Conservation (phyloP, 2,888 invertebrate genomes). For the Acronicta alni region DNA sequence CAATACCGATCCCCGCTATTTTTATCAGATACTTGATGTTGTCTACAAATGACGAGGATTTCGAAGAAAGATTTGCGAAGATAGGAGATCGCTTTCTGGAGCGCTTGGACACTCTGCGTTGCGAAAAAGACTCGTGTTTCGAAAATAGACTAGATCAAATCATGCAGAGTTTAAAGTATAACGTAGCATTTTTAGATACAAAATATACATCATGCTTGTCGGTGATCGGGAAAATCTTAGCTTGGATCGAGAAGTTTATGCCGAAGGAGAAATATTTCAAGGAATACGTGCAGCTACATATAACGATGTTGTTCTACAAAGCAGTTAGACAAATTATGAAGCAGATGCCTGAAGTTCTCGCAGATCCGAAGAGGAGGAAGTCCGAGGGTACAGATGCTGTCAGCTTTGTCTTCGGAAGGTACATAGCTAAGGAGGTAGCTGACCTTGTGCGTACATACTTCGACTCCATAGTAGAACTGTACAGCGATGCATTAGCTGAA, state of each 20-base stretch:
- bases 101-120: slow-evolving; percentile 44
- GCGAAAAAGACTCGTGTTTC: slow-evolving; percentile 2
- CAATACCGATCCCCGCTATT: slow-evolving; percentile 59
- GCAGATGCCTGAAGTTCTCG: slow-evolving; percentile 61
- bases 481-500: slow-evolving; percentile 48
- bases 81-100: slow-evolving; percentile 64
- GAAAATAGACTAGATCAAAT: slow-evolving; percentile 51
- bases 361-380: slow-evolving; percentile 44
- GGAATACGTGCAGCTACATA: slow-evolving; percentile 63
- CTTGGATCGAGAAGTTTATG: slow-evolving; percentile 60
- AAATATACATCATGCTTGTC: slow-evolving; percentile 64
- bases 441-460: slow-evolving; percentile 65
- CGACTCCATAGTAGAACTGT: slow-evolving; percentile 66
- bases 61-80: slow-evolving; percentile 55
- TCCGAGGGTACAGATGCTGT: slow-evolving; percentile 62
- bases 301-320: slow-evolving; percentile 70
- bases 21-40: slow-evolving; percentile 68
- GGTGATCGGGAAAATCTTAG: slow-evolving; percentile 63
- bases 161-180: slow-evolving; percentile 62
- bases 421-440: slow-evolving; percentile 64
- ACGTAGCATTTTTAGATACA: slow-evolving; percentile 62
- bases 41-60: slow-evolving; percentile 58
- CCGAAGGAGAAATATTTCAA: slow-evolving; percentile 66
- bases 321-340: slow-evolving; percentile 62
- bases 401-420: slow-evolving; percentile 67